These are phyloP conservation scores for Nebria brevicollis DNA, from an alignment of 2,888 invertebrate genomes.

Conservation along the genomic window DNA sequence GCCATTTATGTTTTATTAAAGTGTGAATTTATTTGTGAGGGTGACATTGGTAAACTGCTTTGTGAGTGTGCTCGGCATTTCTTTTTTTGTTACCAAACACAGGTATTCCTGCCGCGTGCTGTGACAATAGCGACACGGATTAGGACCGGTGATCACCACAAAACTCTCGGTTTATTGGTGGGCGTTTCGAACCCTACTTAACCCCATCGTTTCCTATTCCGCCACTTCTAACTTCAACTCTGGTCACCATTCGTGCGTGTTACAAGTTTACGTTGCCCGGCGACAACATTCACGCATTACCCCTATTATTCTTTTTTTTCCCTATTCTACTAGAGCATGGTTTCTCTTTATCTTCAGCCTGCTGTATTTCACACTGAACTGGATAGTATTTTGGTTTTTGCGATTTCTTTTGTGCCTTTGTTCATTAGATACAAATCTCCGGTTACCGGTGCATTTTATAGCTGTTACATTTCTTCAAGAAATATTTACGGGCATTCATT, in stretches of 20 bases:
- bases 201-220: slow-evolving; percentile 8
- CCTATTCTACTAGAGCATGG: not conserved
- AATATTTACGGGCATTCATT: no score
- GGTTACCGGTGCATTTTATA: no score
- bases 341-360: slow-evolving; percentile 4
- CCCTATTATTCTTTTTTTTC: not conserved
- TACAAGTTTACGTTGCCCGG: not conserved
- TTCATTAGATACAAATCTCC: no score
- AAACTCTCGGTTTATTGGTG: slow-evolving; percentile 16
- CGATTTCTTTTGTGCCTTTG: not conserved
- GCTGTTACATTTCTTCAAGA: no score
- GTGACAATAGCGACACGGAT: slow-evolving; percentile 17
- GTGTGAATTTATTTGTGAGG: not conserved
- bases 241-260: not conserved
- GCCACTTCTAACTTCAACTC: not conserved
- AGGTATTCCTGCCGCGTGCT: slow-evolving; percentile 11
- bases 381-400: not conserved
- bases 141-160: slow-evolving; percentile 10
- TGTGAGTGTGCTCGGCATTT: not conserved
- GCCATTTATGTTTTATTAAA: not conserved
- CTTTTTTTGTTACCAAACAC: not conserved
- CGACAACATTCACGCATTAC: not conserved
- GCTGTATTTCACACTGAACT: not conserved
- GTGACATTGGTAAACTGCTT: not conserved
- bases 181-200: slow-evolving; percentile 16